Evolutionary conservation across 2,113 vertebrate genomes (phyloP).

Genomic region (Oryzias woworae): DNA sequence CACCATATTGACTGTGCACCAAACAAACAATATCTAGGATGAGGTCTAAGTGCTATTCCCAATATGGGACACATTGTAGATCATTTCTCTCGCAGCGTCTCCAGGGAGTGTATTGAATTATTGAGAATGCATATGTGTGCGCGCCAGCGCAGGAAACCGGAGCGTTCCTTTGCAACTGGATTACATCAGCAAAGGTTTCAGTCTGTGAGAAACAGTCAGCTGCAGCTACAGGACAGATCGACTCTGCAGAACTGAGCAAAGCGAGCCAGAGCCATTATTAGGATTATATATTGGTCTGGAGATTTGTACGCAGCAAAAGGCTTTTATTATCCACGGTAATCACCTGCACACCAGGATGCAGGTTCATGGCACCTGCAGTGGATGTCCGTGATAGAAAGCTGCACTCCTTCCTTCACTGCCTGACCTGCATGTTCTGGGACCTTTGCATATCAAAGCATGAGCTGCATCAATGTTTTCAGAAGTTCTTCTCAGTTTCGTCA

Average conservation of each 20-base stretch:
- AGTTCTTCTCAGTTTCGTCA: neutral
- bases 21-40: constrained; percentile 71
- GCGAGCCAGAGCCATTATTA: no score
- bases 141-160: constrained; percentile 7
- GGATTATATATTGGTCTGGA: no score
- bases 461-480: no score
- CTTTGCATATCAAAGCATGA: no score
- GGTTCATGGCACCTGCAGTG: no score
- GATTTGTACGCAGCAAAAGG: no score
- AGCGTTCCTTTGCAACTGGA: constrained; percentile 12
- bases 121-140: constrained; percentile 42
- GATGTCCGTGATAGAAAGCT: no score
- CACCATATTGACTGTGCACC: constrained; percentile 65
- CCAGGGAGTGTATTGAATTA: constrained; percentile 53
- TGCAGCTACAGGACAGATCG: constrained; percentile 1
- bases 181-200: constrained; percentile 30
- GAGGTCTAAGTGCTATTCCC: constrained; percentile 67
- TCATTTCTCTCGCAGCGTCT: constrained; percentile 48
- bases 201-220: constrained; percentile 7
- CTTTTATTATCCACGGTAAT: no score
- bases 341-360: no score
- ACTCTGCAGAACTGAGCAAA: neutral
- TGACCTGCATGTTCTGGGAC: no score
- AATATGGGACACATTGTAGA: constrained; percentile 47
- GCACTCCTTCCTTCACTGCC: no score